Evolutionary conservation across 1,140 invertebrate species (phyloP).

Genomic region (Spodoptera frugiperda): DNA sequence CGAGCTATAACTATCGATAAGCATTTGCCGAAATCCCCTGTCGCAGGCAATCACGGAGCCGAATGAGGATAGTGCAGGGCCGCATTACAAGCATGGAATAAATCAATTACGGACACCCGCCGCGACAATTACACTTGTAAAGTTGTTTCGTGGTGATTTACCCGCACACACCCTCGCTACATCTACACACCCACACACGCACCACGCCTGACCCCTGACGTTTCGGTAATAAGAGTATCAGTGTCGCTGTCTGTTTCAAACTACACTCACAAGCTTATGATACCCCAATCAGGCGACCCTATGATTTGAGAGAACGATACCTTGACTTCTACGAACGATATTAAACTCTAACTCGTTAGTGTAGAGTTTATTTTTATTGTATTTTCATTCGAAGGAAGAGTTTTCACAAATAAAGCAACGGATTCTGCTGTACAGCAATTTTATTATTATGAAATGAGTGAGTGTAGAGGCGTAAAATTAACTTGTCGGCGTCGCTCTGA

Average conservation of each 20-base stretch:
- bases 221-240: slow-evolving; percentile 64
- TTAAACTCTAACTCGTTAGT: slow-evolving; percentile 36
- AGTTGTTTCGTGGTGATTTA: slow-evolving; percentile 64
- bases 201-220: slow-evolving; percentile 55
- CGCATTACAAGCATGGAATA: slow-evolving; percentile 57
- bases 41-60: slow-evolving; percentile 53
- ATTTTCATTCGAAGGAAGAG: slow-evolving; percentile 36
- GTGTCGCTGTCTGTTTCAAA: slow-evolving; percentile 62
- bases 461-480: slow-evolving; percentile 66
- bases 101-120: slow-evolving; percentile 73
- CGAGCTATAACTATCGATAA: slow-evolving; percentile 52
- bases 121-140: slow-evolving; percentile 71
- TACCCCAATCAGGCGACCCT: slow-evolving; percentile 71
- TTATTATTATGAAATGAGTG: slow-evolving; percentile 64
- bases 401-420: slow-evolving; percentile 55
- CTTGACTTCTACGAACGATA: slow-evolving; percentile 25
- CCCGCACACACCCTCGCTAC: slow-evolving; percentile 45
- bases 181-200: slow-evolving; percentile 25
- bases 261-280: slow-evolving; percentile 69
- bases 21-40: slow-evolving; percentile 51
- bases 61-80: slow-evolving; percentile 51
- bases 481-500: slow-evolving; percentile 53
- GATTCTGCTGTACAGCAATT: slow-evolving; percentile 60
- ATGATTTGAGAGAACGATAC: slow-evolving; percentile 59
- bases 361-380: slow-evolving; percentile 42